A percentile compares a stretch with the other conserved stretches of the same genome.
Conservation (phyloP, 2,888 invertebrate genomes). For the Lithosia quadra region DNA sequence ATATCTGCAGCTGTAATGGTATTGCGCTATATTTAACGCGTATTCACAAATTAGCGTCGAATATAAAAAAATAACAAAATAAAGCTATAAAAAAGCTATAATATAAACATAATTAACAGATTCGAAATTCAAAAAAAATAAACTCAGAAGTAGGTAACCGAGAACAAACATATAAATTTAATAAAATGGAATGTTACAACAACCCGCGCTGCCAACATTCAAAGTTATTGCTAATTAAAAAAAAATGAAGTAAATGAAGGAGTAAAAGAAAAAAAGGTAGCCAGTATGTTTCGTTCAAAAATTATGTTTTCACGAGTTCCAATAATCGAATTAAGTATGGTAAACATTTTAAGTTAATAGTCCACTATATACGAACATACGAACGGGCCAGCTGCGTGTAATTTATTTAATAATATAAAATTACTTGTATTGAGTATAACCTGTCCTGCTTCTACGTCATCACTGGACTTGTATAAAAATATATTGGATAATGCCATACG, state of each 20-base stretch:
- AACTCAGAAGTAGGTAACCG: constrained; percentile 35
- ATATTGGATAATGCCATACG: constrained; percentile 34
- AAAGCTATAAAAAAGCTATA: constrained; percentile 34
- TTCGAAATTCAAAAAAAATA: constrained; percentile 23
- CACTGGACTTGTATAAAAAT: constrained; percentile 42
- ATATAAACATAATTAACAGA: constrained; percentile 7
- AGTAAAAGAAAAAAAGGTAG: constrained; percentile 32
- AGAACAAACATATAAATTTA: constrained; percentile 41
- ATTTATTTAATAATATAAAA: constrained; percentile 82
- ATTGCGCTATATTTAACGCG: constrained; percentile 26
- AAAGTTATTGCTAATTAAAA: constrained; percentile 47
- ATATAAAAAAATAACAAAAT: constrained; percentile 23
- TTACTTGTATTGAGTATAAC: constrained; percentile 70
- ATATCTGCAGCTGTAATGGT: constrained; percentile 25
- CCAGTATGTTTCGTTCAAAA: constrained; percentile 43
- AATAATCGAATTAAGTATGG: constrained; percentile 81
- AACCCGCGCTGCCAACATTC: constrained; percentile 21
- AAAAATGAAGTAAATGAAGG: constrained; percentile 38
- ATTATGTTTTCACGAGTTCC: constrained; percentile 56
- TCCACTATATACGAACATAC: constrained; percentile 60
- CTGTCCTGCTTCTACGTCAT: constrained; percentile 59
- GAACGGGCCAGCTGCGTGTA: constrained; percentile 68
- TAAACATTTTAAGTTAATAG: constrained; percentile 79
- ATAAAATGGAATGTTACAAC: constrained; percentile 41
- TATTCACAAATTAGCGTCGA: constrained; percentile 9